Evolutionary conservation across 2,888 invertebrate genomes (phyloP).

Genomic region (Neoitamus cyanurus): DNA sequence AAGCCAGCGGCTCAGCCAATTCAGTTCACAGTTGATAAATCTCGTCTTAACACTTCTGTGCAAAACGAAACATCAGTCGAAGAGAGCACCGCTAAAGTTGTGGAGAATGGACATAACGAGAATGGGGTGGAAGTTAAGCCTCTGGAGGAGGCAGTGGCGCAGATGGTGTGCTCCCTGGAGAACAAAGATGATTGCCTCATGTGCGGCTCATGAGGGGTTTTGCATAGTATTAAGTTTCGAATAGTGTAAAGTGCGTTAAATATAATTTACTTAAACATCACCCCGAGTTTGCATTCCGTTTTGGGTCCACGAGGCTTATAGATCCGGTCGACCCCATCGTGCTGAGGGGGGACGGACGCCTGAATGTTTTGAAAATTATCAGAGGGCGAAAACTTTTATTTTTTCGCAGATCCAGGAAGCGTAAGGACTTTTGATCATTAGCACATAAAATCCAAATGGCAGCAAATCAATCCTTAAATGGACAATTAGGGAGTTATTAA

Average conservation of each 20-base stretch:
- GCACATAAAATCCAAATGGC: too few species aligned
- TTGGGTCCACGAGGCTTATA: too few species aligned
- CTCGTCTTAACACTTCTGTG: conserved; percentile 66
- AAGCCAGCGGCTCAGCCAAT: conserved; percentile 97
- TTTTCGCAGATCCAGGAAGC: too few species aligned
- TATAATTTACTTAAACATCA: neutral
- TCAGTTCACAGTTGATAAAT: conserved; percentile 97
- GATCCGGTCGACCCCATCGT: too few species aligned
- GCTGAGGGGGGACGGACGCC: too few species aligned
- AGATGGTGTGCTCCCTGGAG: conserved; percentile 85
- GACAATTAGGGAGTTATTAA: too few species aligned
- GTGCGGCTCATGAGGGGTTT: conserved; percentile 77
- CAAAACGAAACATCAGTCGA: conserved; percentile 37
- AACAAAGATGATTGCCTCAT: conserved; percentile 90
- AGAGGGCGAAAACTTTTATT: too few species aligned
- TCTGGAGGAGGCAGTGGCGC: conserved; percentile 73
- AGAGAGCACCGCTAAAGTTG: conserved; percentile 32
- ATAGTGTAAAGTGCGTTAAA: neutral
- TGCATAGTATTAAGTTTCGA: neutral
- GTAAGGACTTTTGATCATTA: too few species aligned
- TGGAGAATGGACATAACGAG: neutral
- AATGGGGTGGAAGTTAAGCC: conserved; percentile 58
- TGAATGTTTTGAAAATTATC: too few species aligned
- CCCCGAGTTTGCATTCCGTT: neutral
- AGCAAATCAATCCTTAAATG: too few species aligned